Percentiles rank a stretch among this genome's conserved stretches.
phyloP scores from a whole-genome alignment of 2,797 vertebrate species.

The Gymnoscopelus microlampas region DNA sequence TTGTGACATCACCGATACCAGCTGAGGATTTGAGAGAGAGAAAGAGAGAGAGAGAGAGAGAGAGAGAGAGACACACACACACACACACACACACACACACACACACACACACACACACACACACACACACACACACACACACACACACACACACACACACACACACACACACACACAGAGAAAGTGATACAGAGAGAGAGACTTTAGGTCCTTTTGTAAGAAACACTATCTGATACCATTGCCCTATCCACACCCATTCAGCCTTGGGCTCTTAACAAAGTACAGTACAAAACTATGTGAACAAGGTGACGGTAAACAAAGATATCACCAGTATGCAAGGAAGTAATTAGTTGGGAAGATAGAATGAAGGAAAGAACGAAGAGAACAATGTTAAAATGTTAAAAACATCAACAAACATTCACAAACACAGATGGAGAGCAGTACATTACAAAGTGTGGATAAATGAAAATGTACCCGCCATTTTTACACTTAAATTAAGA shows the following conservation, averaged over 20 bases:
- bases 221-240: slow-evolving; percentile 34
- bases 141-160: too few species aligned
- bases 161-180: too few species aligned
- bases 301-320: neutral
- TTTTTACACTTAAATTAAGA: too few species aligned
- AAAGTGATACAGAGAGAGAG: slow-evolving; percentile 37
- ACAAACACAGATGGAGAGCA: too few species aligned
- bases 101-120: too few species aligned
- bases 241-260: slow-evolving; percentile 11
- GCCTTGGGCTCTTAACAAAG: slow-evolving; percentile 14
- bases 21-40: slow-evolving; percentile 3
- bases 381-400: neutral
- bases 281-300: slow-evolving; percentile 23
- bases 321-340: slow-evolving; percentile 6
- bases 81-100: too few species aligned
- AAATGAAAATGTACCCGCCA: too few species aligned
- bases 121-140: too few species aligned
- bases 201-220: slow-evolving; percentile 25
- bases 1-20: slow-evolving; percentile 39
- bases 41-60: neutral
- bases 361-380: neutral
- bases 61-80: too few species aligned
- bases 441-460: too few species aligned
- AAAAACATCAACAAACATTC: too few species aligned
- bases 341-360: neutral